Evolutionary conservation across 2,113 vertebrate genomes (phyloP), one percentile per base, ranked within the genome.

Genomic region (Nerophis lumbriciformis): DNA sequence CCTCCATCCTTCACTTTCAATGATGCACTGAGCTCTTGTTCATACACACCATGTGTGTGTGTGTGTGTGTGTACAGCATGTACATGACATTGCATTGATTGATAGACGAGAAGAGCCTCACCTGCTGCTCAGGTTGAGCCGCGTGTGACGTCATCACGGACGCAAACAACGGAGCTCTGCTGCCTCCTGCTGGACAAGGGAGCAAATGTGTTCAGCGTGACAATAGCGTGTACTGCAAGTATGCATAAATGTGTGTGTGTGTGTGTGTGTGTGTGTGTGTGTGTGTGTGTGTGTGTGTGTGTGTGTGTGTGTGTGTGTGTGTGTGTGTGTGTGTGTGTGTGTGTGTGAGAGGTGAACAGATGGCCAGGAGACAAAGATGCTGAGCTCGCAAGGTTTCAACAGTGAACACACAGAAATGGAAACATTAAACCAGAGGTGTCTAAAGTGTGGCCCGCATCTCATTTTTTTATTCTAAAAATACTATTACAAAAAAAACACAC

Each of bases 101-200:
- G 42, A 45, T 45, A 11, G 4, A 45, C 11, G 42, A 45, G 6
- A 3, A 45, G 42, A 9, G 8, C 6, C 10, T 45, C 10, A 55
- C 15, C 15, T 42, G 16, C 11, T 21, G 39, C 55, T 4, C 39
- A 11, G 16, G 2, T 21, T 12, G 6, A 3, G 42, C 11, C 6
- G 10, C 42, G 4, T 38, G 60, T 70, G 65, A 80, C 9, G 13
- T 80, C 75, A 80, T 69, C 37, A 0, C 12, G 69, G 28, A 65
- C 4, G 19, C 4, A 10, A 42, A 6, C n/a, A 71, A 48, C 15
- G 15, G 44, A 10, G 9, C 53, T 68, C 65, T 75, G 60, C 68
- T 55, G 57, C 61, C 76, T 1, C 66, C 73, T 72, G 65, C 2
- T 57, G 80, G 51, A 54, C 0, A 5, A 1, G 21, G 3, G 9